phyloP scores from a whole-genome alignment of 2,797 vertebrate species.

The Melanotaenia parkinsoni region DNA sequence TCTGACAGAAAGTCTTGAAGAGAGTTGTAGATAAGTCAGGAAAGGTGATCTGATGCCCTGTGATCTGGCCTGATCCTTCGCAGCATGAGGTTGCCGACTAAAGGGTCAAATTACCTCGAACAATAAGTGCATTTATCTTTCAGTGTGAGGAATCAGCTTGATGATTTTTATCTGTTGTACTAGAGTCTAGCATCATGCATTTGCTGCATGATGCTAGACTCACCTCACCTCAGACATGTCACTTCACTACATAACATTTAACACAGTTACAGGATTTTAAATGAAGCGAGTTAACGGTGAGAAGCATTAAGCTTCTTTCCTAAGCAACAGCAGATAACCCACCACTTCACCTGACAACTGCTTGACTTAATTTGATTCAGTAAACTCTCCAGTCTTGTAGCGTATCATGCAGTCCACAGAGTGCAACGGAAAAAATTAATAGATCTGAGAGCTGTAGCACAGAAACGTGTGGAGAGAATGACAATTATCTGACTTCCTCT shows the following conservation, averaged over 20 bases:
- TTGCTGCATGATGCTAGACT: background rate
- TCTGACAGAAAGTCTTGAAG: slow-evolving; percentile 25
- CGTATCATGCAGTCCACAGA: slow-evolving; percentile 24
- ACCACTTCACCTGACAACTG: slow-evolving; percentile 26
- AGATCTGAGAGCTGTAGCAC: slow-evolving; percentile 31
- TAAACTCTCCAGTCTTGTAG: slow-evolving; percentile 33
- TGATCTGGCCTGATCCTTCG: slow-evolving; percentile 34
- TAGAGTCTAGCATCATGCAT: background rate
- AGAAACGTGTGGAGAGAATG: slow-evolving; percentile 46
- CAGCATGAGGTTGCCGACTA: background rate
- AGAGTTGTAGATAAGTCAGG: slow-evolving; percentile 23
- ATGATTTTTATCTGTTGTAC: background rate
- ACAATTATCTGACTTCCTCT: slow-evolving; percentile 40
- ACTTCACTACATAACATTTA: slow-evolving; percentile 8
- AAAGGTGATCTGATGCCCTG: slow-evolving; percentile 29
- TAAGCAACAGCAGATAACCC: slow-evolving; percentile 11
- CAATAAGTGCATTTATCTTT: slow-evolving; percentile 17
- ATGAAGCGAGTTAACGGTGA: slow-evolving; percentile 15
- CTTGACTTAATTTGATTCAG: slow-evolving; percentile 41
- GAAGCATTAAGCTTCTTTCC: slow-evolving; percentile 15
- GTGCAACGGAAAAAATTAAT: slow-evolving; percentile 22
- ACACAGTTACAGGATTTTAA: slow-evolving; percentile 11
- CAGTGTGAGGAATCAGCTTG: background rate
- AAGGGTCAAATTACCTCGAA: slow-evolving; percentile 23
- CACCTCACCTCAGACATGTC: slow-evolving; percentile 4